Evolutionary conservation across 2,113 vertebrate genomes (phyloP), one percentile per base, ranked within the genome.

Genomic region (Oriolus oriolus): DNA sequence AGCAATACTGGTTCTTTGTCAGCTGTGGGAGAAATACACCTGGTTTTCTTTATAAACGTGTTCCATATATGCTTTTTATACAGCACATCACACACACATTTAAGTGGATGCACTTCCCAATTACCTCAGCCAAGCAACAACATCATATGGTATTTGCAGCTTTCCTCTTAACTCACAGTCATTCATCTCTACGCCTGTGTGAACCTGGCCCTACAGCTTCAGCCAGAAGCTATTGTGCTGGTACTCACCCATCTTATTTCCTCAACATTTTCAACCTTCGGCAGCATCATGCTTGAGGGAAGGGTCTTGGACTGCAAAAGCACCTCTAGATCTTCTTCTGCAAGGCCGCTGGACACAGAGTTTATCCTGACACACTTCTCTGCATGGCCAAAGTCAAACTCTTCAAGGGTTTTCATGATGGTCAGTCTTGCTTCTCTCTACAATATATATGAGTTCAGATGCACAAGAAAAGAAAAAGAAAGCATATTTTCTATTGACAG

Each of bases 311-410:
- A 98, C 87, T 98, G 97, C 82, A 99, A 96, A 88, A 99, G 92
- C 37, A 98, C 97, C 80, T 98, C 97, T 56, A 99, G 97, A 97
- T 99, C 99, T 47, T 97, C 98, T 69, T 99, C 98, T 5, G 99
- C 98, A 82, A 99, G 98, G 78, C 98, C 98, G 0, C 99, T 99
- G 95, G 99, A 99, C 90, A 99, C 99, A 0, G 99, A 99, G 96
- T 99, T 99, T 93, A 99, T 98, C 92, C 99, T 97, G 78, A 99
- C 99, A 65, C 99, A 99, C 92, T 99, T 99, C 89, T 99, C 99
- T 1, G 99, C 98, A 31, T 96, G 97, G 37, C 99, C 99, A 82
- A 99, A 95, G 74, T 99, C 97, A 97, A 99, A 97, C 70, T 98
- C 98, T 39, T 96, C 98, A 26, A 99, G 97, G 94, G 98, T 98